These are phyloP conservation scores for Heptranchias perlo DNA, from an alignment of 2,113 vertebrate genomes.

Conservation along the genomic window DNA sequence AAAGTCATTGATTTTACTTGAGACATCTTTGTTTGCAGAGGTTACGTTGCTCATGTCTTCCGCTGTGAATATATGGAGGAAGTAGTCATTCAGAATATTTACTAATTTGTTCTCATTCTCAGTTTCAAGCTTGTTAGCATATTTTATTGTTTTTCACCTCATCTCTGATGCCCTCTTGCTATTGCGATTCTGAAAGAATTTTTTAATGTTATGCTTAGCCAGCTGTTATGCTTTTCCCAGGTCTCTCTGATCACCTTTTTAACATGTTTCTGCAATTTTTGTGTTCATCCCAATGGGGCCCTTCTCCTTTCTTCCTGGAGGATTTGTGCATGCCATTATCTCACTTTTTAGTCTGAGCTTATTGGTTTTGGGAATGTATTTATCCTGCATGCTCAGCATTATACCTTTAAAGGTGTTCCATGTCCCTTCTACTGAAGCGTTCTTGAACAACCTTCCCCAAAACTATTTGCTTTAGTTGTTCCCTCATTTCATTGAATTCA, in stretches of 20 bases:
- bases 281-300: too few relatives aligned
- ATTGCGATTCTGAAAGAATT: not conserved
- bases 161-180: not conserved
- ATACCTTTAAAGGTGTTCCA: not conserved
- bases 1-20: slow-evolving; percentile 4
- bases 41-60: not conserved
- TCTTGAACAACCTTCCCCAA: not conserved
- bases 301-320: not conserved
- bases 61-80: not conserved
- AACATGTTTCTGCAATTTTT: too few relatives aligned
- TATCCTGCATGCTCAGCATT: not conserved
- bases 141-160: not conserved
- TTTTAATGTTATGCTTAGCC: not conserved
- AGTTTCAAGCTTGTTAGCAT: not conserved
- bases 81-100: not conserved
- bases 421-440: not conserved
- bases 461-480: too few relatives aligned
- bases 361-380: not conserved
- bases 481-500: not conserved
- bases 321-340: not conserved
- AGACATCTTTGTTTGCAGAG: not conserved
- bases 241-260: not conserved
- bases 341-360: not conserved
- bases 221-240: not conserved
- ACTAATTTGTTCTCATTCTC: too few relatives aligned